Percentiles rank a stretch among this genome's conserved stretches.
These are phyloP conservation scores for Bergia sp. DNA, from an alignment of 92 coral and sea anemone species.

Conservation along the genomic window DNA sequence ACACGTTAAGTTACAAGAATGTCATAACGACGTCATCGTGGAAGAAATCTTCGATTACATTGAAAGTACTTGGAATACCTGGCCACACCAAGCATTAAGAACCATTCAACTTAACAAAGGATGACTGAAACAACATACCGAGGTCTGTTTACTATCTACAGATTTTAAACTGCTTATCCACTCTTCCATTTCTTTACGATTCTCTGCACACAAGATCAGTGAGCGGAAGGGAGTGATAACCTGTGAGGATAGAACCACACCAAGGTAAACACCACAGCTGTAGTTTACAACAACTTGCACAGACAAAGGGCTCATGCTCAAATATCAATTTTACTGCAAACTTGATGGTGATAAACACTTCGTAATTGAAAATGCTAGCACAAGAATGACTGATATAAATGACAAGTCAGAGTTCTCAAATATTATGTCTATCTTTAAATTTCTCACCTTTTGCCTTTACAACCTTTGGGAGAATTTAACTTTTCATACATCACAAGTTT, in stretches of 20 bases:
- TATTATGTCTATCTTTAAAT: too few relatives aligned
- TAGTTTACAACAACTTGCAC: neutral
- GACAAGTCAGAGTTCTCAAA: too few relatives aligned
- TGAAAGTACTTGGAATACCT: too few relatives aligned
- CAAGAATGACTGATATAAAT: too few relatives aligned
- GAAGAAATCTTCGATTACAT: too few relatives aligned
- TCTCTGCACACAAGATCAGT: conserved; percentile 88
- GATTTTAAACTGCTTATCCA: conserved; percentile 87
- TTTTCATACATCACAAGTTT: too few relatives aligned
- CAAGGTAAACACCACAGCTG: too few relatives aligned
- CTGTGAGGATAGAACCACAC: conserved; percentile 50
- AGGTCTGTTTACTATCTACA: conserved; percentile 62
- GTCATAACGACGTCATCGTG: too few relatives aligned
- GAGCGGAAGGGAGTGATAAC: conserved; percentile 91
- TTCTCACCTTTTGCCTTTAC: too few relatives aligned
- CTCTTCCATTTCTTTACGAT: conserved; percentile 96
- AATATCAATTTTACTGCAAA: neutral
- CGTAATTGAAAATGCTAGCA: neutral
- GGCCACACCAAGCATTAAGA: too few relatives aligned
- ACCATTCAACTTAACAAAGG: neutral
- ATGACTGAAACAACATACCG: conserved; percentile 60
- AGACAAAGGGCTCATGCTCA: neutral
- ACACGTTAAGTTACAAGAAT: too few relatives aligned
- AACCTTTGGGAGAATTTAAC: too few relatives aligned
- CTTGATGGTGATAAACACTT: neutral